Evolutionary conservation across 2,113 vertebrate species (phyloP).

Genomic region (Perca flavescens): DNA sequence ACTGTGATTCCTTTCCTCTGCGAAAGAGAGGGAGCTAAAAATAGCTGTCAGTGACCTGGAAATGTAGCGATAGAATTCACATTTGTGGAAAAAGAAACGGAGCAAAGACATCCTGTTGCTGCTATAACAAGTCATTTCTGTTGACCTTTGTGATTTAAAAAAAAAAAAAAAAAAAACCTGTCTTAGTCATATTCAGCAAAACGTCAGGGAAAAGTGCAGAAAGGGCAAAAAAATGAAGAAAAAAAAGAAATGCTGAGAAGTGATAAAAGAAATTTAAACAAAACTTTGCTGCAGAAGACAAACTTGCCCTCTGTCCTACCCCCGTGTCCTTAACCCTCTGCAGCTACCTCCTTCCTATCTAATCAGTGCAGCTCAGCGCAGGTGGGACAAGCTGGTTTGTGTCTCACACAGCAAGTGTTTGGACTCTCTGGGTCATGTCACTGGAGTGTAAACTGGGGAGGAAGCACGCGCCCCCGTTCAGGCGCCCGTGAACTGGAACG

Average conservation of each 20-base stretch:
- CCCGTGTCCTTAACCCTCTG: constrained; percentile 43
- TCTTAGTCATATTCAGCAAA: constrained; percentile 34
- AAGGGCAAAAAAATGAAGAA: constrained; percentile 18
- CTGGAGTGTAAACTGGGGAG: constrained; percentile 70
- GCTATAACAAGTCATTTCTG: constrained; percentile 34
- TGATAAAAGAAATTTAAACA: constrained; percentile 18
- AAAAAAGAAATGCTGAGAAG: constrained; percentile 21
- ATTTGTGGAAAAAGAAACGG: constrained; percentile 50
- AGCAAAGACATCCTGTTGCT: constrained; percentile 50
- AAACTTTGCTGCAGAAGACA: constrained; percentile 30
- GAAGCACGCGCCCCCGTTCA: constrained; percentile 70
- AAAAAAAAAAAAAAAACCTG: constrained; percentile 24
- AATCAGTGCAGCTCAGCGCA: constrained; percentile 71
- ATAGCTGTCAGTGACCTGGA: constrained; percentile 74
- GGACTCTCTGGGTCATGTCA: constrained; percentile 69
- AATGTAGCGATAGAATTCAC: constrained; percentile 62
- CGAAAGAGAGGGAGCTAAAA: constrained; percentile 64
- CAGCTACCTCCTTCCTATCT: constrained; percentile 68
- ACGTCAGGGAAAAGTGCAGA: constrained; percentile 18
- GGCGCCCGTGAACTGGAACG: constrained; percentile 70
- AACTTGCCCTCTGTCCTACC: constrained; percentile 39
- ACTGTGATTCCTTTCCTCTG: constrained; percentile 67
- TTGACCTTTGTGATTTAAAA: constrained; percentile 48
- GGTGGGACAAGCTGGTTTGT: constrained; percentile 72
- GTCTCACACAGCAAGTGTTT: constrained; percentile 72